Conservation (phyloP, 2,113 vertebrate species). For the Alouatta palliata region DNA sequence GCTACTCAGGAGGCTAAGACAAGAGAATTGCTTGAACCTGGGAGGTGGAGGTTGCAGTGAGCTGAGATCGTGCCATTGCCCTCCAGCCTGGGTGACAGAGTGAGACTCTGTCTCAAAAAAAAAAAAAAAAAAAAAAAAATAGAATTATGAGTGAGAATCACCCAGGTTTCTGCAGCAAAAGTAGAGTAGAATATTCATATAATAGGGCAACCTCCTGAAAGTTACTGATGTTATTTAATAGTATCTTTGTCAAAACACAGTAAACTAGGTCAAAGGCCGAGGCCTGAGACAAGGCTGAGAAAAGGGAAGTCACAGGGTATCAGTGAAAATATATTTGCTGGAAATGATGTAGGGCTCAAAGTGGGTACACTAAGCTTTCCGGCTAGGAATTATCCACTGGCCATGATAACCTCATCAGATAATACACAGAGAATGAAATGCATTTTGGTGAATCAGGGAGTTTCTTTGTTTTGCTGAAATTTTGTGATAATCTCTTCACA, state of each 20-base stretch:
- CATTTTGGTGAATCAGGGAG: neutral
- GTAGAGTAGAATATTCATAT: neutral
- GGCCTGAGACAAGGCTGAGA: neutral
- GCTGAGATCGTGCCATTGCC: too few relatives aligned
- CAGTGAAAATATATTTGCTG: neutral
- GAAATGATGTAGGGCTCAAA: neutral
- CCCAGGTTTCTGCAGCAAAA: slow-evolving; percentile 9
- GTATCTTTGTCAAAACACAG: neutral
- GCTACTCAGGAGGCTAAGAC: too few relatives aligned
- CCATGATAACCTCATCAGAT: neutral
- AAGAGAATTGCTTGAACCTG: too few relatives aligned
- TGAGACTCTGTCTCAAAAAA: too few relatives aligned
- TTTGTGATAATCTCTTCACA: neutral
- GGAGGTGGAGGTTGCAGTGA: too few relatives aligned
- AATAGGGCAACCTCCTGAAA: neutral
- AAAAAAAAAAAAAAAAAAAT: too few relatives aligned
- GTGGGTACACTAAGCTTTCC: neutral
- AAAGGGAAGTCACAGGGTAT: neutral
- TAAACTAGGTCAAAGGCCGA: neutral
- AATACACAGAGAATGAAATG: neutral
- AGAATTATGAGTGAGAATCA: neutral
- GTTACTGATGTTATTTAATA: neutral
- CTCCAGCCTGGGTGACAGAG: too few relatives aligned
- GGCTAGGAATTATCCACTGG: neutral
- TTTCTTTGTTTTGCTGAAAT: slow-evolving; percentile 25